Evolutionary conservation across 2,797 vertebrate genomes (phyloP), one percentile per base, ranked within the genome.

Genomic region (Notamacropus eugenii): DNA sequence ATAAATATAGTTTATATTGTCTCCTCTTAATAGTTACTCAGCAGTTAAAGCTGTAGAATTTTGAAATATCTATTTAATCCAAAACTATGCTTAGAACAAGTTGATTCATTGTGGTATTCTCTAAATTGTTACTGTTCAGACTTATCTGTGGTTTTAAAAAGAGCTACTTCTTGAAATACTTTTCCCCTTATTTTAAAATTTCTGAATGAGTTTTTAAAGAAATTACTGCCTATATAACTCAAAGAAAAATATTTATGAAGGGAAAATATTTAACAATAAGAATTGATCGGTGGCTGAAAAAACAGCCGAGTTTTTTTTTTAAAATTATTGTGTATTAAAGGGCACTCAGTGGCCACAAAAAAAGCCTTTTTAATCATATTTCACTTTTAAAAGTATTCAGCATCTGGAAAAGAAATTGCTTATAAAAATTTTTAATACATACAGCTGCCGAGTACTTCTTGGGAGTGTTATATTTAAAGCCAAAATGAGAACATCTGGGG

Each of bases 211-310:
- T 31, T 94, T 11, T 94, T 55, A 31, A 0, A 1, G 27, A 24
- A 50, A 46, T 46, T n/a, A 54, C 16, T 31, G 52, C 28, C 90
- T 87, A 50, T 27, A 27, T 1, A 46, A 24, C 29, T 11, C 52
- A 11, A 54, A 50, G 62, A 92, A 97, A 95, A 0, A 0, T n/a
- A 62, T 13, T 92, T 97, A 59, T 46, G 50, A 31, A 54, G 28
- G 92, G 95, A 92, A 96, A 96, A 95, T 94, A 97, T 96, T 97
- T 96, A 97, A 3, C 54, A 96, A 96, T 97, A 52, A 95, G 29
- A 54, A 87, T n/a, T 31, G 34, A 6, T 90, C 13, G 96, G 27
- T 92, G 0, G 50, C 92, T 95, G 91, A 55, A 93, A 96, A 94
- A 95, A 1, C 0, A 46, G 46, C 3, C 46, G 46, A 46, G 46